A percentile compares a stretch with the other conserved stretches of the same genome.
Evolutionary conservation across 2,888 invertebrate species (phyloP).

Genomic region (Polyommatus iphigenia): DNA sequence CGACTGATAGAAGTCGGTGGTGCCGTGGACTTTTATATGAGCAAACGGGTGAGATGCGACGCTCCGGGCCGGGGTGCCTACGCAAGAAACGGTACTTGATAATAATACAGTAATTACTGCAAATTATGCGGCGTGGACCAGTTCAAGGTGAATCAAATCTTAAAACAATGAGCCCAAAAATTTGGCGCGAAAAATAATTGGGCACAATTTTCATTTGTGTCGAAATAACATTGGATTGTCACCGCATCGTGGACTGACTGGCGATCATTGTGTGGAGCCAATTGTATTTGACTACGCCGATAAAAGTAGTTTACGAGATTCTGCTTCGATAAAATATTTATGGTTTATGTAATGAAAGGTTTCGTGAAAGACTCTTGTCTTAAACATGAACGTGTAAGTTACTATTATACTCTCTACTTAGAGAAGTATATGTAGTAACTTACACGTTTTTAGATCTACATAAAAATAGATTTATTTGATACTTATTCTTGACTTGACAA

Average conservation of each 20-base stretch:
- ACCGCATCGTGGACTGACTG: not conserved
- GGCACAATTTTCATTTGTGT: not conserved
- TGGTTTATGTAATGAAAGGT: not conserved
- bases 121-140: slow-evolving; percentile 62
- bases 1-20: slow-evolving; percentile 69
- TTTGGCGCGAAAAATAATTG: slow-evolving; percentile 20
- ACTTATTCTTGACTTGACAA: not conserved
- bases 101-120: slow-evolving; percentile 75
- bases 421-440: too few species aligned
- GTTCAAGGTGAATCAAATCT: slow-evolving; percentile 70
- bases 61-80: slow-evolving; percentile 56
- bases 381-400: too few species aligned
- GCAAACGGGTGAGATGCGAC: slow-evolving; percentile 67
- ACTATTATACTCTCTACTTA: too few species aligned
- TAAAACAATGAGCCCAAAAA: slow-evolving; percentile 38
- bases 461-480: not conserved
- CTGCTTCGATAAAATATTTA: not conserved
- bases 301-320: not conserved
- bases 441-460: not conserved
- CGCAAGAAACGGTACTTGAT: slow-evolving; percentile 77
- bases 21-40: slow-evolving; percentile 73
- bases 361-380: not conserved
- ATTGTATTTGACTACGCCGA: not conserved
- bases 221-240: slow-evolving; percentile 21
- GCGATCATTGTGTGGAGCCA: not conserved